Conservation (phyloP, 2,113 vertebrate species). For the Hydrolagus affinis region DNA sequence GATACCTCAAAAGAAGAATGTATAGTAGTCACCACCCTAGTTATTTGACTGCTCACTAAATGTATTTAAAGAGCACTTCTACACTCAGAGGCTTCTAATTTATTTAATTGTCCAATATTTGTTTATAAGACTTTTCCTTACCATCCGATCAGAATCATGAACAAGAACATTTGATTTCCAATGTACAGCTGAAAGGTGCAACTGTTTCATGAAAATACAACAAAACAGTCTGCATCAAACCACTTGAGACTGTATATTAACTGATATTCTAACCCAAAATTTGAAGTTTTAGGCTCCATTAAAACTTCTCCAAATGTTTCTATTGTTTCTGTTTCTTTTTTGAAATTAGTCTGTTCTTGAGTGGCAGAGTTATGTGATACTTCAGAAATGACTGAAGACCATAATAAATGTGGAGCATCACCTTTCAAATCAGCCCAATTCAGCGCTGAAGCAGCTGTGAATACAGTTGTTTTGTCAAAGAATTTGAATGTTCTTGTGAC, state of each 20-base stretch:
- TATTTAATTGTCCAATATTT: constrained; percentile 4
- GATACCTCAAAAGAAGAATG: constrained; percentile 24
- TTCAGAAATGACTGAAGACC: neutral
- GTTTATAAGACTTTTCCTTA: neutral
- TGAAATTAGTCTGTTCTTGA: neutral
- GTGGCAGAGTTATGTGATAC: neutral
- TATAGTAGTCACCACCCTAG: constrained; percentile 24
- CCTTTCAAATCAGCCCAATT: constrained; percentile 7
- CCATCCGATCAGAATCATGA: neutral
- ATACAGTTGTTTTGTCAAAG: constrained; percentile 9
- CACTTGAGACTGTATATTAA: constrained; percentile 23
- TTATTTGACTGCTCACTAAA: constrained; percentile 19
- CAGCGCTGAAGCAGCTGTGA: constrained; percentile 9
- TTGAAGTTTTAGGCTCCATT: constrained; percentile 18
- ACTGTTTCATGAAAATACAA: neutral
- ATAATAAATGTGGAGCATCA: neutral
- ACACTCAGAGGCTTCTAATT: neutral
- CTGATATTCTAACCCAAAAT: neutral
- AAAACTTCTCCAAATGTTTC: constrained; percentile 1
- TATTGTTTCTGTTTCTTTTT: constrained; percentile 11
- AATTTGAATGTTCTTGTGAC: constrained; percentile 18
- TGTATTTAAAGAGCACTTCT: constrained; percentile 25
- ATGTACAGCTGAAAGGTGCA: constrained; percentile 13
- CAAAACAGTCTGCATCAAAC: neutral
- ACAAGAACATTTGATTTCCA: neutral